phyloP scores from a whole-genome alignment of 2,888 invertebrate species.

The Philereme transversata region DNA sequence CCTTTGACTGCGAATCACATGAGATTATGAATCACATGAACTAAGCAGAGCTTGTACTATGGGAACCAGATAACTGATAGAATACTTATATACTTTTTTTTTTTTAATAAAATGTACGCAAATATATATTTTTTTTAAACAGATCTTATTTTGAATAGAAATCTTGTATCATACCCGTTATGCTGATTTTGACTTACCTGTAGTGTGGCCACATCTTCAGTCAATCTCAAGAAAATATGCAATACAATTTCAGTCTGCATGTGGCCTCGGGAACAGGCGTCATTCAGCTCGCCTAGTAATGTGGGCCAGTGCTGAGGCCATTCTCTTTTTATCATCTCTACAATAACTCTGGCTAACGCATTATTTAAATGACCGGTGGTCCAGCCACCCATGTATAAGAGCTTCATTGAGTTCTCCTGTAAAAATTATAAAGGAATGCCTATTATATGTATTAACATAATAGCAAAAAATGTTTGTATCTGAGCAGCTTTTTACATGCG shows the following conservation, averaged over 20 bases:
- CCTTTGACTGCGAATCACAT: too few species aligned
- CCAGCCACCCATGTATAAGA: conserved; percentile 90
- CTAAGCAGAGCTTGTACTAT: too few species aligned
- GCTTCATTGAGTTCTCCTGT: conserved; percentile 94
- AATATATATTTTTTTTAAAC: too few species aligned
- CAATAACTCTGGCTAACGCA: conserved; percentile 94
- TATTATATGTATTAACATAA: too few species aligned
- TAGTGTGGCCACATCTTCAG: conserved; percentile 96
- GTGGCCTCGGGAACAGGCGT: conserved; percentile 92
- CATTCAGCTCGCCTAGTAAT: conserved; percentile 91
- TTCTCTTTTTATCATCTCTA: conserved; percentile 98
- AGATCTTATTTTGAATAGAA: too few species aligned
- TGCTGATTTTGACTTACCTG: conserved; percentile 81
- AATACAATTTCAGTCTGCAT: conserved; percentile 95
- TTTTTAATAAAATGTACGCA: too few species aligned
- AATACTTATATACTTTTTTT: too few species aligned
- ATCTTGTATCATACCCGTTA: too few species aligned
- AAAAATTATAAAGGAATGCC: conserved; percentile 15
- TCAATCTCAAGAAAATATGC: conserved; percentile 93
- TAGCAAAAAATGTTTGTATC: neutral
- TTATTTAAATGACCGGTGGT: conserved; percentile 92
- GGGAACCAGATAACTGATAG: too few species aligned
- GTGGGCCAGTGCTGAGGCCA: conserved; percentile 99
- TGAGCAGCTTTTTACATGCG: neutral
- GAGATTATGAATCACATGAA: too few species aligned